These are phyloP conservation scores for Alexandromys fortis DNA, from an alignment of 2,113 vertebrate species.

Conservation along the genomic window DNA sequence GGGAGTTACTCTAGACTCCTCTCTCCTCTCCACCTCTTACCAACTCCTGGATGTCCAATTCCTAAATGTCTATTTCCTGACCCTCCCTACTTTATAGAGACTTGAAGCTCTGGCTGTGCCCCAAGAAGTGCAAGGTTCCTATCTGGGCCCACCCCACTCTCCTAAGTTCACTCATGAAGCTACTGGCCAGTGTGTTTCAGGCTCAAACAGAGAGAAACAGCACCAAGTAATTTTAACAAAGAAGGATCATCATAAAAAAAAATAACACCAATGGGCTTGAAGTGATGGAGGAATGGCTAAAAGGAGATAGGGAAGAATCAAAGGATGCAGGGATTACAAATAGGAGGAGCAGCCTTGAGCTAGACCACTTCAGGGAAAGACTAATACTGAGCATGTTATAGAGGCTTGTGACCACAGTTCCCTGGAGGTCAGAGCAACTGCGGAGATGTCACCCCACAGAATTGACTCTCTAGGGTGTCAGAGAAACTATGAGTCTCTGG, in stretches of 20 bases:
- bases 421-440: neutral
- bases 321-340: neutral
- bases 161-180: neutral
- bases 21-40: neutral
- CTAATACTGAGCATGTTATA: neutral
- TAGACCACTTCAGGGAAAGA: neutral
- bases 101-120: neutral
- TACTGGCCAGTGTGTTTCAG: neutral
- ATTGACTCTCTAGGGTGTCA: neutral
- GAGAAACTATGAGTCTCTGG: neutral
- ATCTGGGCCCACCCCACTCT: neutral
- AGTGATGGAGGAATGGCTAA: neutral
- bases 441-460: constrained; percentile 10
- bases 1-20: neutral
- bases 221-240: constrained; percentile 29
- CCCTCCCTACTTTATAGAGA: neutral
- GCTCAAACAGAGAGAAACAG: constrained; percentile 27
- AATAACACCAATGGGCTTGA: neutral
- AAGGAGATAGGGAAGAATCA: neutral
- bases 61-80: neutral
- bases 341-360: neutral
- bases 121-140: neutral
- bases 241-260: neutral
- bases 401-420: neutral
- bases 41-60: neutral